phyloP scores from a whole-genome alignment of 1,140 invertebrate species.

The Fopius arisanus region DNA sequence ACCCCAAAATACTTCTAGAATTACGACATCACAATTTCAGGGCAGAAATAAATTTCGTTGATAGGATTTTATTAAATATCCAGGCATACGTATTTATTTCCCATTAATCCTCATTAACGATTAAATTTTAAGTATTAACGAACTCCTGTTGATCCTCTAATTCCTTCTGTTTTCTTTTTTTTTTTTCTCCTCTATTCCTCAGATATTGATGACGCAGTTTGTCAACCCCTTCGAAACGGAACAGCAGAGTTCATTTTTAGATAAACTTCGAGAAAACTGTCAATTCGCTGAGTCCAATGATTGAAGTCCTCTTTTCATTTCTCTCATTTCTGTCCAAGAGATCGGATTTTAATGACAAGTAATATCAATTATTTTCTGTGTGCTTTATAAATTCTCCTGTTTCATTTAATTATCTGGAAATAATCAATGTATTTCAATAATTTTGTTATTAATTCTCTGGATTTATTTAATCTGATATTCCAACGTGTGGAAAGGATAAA shows the following conservation, averaged over 20 bases:
- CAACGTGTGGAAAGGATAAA: not conserved
- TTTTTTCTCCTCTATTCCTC: slow-evolving; percentile 28
- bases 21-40: not conserved
- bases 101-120: not conserved
- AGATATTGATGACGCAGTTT: slow-evolving; percentile 33
- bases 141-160: not conserved
- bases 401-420: too few relatives aligned
- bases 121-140: not conserved
- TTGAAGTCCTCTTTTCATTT: not conserved
- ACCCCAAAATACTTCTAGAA: too few relatives aligned
- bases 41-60: not conserved
- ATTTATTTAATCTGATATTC: not conserved
- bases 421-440: too few relatives aligned
- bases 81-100: not conserved
- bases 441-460: too few relatives aligned
- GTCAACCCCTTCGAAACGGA: slow-evolving; percentile 33
- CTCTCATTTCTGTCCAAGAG: not conserved
- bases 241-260: slow-evolving; percentile 19
- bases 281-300: not conserved
- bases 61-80: not conserved
- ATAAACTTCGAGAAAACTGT: slow-evolving; percentile 3
- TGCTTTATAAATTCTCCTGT: not conserved
- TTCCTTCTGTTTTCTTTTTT: slow-evolving; percentile 15
- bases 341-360: not conserved
- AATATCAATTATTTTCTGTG: not conserved